phyloP scores from a whole-genome alignment of 2,113 vertebrate genomes.

The Indicator indicator region DNA sequence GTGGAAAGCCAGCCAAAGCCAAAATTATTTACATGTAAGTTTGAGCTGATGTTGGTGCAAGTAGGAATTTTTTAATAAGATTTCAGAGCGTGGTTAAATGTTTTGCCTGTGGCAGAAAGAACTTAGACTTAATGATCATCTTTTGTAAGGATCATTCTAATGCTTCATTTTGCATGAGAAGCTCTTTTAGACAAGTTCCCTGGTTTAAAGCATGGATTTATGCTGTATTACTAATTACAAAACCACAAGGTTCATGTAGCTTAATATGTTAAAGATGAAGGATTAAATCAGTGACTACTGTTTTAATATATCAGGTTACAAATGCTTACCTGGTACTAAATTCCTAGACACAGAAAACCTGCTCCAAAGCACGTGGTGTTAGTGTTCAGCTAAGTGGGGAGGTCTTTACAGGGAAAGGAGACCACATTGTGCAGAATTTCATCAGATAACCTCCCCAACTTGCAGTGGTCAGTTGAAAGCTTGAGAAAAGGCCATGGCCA shows the following conservation, averaged over 20 bases:
- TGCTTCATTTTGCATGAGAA: neutral
- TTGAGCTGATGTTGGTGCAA: neutral
- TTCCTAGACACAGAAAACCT: neutral
- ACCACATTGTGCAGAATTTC: neutral
- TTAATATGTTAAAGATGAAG: neutral
- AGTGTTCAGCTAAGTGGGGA: neutral
- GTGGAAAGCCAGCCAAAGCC: neutral
- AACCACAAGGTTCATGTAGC: neutral
- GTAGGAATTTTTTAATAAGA: neutral
- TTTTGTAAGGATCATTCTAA: neutral
- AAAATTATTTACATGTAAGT: neutral
- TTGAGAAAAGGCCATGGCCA: neutral
- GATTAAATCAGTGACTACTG: neutral
- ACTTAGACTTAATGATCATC: neutral
- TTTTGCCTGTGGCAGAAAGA: neutral
- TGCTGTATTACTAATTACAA: neutral
- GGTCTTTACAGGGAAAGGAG: neutral
- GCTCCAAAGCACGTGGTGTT: neutral
- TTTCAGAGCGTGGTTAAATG: neutral
- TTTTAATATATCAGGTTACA: neutral
- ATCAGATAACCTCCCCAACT: neutral
- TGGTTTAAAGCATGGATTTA: neutral
- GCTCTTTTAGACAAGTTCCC: neutral
- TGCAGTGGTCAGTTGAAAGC: neutral
- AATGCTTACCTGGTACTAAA: neutral